Base-by-base conservation (phyloP, 2,113 vertebrate species). In the Pagrus major region DNA sequence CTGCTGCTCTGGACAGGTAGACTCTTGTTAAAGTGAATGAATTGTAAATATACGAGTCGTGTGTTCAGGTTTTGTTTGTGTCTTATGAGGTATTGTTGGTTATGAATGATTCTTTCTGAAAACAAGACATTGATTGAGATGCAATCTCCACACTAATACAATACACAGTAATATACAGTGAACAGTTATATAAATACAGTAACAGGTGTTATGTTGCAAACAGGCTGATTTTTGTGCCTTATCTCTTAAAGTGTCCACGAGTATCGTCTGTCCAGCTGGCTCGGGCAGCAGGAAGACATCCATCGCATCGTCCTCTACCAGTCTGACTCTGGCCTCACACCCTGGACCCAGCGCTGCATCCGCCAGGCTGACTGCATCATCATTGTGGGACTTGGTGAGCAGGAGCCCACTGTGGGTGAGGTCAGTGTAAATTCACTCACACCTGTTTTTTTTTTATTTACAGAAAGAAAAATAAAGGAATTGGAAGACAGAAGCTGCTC, bases 291-390 rank as follows among this genome's bases (percentile, higher is more conserved):
- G 94, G 98, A 99, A 72, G 98, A 99, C 71, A 96, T 97, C 74
- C 98, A 99, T 88, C 95, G 97, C 2, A 97, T 99, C 0, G 97
- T 99, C 52, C 95, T 99, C 1, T 99, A 99, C 92, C 98, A 99
- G 94, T 96, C 97, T 0, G 97, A 99, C 89, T 78, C 94, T 81
- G 89, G 89, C 5, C 95, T 99, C 10, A 98, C 98, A 0, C 97
- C 98, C 0, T 98, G 98, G 98, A 98, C 97, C 0, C 98, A 98
- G 89, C 96, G 96, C 90, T 98, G 97, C 86, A 96, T 99, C 86
- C 95, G 97, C 0, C 98, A 99, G 91, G 98, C 97, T 0, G 97
- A 99, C 93, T 98, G 96, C 93, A 96, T 98, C 94, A 88, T 99
- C 55, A 97, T 99, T 0, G 97, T 99, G 23, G 98, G 98, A 3